Conservation (phyloP, 2,113 vertebrate genomes). For the Eptesicus fuscus region DNA sequence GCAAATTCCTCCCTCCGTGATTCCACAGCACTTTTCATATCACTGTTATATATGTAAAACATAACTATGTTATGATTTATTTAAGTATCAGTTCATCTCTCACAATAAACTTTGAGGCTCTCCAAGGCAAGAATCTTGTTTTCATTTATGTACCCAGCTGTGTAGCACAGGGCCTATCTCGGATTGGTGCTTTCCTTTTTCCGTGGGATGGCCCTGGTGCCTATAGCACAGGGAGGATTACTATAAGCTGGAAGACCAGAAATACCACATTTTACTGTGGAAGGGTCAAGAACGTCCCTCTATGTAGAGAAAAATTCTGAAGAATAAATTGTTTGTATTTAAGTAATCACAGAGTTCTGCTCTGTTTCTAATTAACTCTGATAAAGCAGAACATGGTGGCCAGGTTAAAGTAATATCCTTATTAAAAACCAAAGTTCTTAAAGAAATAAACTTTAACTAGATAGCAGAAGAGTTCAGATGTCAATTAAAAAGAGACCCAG, state of each 20-base stretch:
- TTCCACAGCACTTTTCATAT: neutral
- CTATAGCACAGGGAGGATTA: neutral
- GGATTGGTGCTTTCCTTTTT: neutral
- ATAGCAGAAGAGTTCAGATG: neutral
- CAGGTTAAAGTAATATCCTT: neutral
- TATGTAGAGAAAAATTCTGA: slow-evolving; percentile 11
- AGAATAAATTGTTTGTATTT: neutral
- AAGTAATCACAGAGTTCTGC: slow-evolving; percentile 17
- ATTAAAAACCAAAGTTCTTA: slow-evolving; percentile 7
- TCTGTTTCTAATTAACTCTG: slow-evolving; percentile 27
- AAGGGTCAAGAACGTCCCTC: neutral
- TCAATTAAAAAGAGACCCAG: neutral
- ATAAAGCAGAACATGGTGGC: neutral
- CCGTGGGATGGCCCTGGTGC: neutral
- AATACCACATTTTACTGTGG: neutral
- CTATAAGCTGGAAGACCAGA: neutral
- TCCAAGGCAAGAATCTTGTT: neutral
- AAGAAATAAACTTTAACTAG: neutral
- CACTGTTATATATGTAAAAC: neutral
- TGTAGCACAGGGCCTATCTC: neutral
- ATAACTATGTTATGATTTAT: neutral
- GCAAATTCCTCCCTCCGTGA: neutral
- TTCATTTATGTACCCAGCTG: neutral
- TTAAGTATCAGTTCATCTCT: neutral
- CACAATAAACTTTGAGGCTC: neutral